These are phyloP conservation scores for Penaeus monodon DNA, from an alignment of 2,888 invertebrate species.

Conservation along the genomic window DNA sequence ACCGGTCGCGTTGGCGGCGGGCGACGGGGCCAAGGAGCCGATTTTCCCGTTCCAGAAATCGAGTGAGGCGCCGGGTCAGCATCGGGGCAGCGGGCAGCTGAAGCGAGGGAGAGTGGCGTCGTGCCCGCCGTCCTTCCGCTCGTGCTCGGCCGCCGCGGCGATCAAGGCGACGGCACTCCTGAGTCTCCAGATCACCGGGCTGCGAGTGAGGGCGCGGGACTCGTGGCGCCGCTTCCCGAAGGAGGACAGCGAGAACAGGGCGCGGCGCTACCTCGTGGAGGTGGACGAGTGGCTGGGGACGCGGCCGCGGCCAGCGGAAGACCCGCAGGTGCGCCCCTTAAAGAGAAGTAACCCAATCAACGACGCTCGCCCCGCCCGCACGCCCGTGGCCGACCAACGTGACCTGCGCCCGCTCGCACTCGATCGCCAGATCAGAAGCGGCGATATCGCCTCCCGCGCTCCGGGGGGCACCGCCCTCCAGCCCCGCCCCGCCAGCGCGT, in stretches of 20 bases:
- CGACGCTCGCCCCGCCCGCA: constrained; percentile 1
- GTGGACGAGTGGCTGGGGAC: constrained; percentile 32
- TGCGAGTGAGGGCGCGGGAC: constrained; percentile 1
- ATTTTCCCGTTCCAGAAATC: background rate
- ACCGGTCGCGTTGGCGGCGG: background rate
- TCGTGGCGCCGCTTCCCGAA: constrained; percentile 7
- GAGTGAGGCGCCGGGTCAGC: background rate
- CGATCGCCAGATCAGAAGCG: constrained; percentile 21
- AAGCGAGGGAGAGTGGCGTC: constrained; percentile 20
- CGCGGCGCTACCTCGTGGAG: constrained; percentile 40
- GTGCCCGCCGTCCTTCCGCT: background rate
- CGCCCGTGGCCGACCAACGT: constrained; percentile 46
- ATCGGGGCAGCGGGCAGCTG: background rate
- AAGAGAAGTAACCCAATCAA: constrained; percentile 17
- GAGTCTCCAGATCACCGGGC: constrained; percentile 34
- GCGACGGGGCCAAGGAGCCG: background rate
- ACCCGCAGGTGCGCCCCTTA: constrained; percentile 23
- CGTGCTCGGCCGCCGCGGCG: constrained; percentile 8
- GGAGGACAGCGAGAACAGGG: constrained; percentile 42
- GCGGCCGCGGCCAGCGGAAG: constrained; percentile 27
- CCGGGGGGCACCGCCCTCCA: background rate
- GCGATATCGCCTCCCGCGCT: constrained; percentile 22
- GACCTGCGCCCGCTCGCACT: constrained; percentile 2
- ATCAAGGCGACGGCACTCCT: background rate
- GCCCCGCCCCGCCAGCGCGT: background rate